Evolutionary conservation across 2,888 invertebrate genomes (phyloP), one percentile per base, ranked within the genome.

Genomic region (Pterostichus niger): DNA sequence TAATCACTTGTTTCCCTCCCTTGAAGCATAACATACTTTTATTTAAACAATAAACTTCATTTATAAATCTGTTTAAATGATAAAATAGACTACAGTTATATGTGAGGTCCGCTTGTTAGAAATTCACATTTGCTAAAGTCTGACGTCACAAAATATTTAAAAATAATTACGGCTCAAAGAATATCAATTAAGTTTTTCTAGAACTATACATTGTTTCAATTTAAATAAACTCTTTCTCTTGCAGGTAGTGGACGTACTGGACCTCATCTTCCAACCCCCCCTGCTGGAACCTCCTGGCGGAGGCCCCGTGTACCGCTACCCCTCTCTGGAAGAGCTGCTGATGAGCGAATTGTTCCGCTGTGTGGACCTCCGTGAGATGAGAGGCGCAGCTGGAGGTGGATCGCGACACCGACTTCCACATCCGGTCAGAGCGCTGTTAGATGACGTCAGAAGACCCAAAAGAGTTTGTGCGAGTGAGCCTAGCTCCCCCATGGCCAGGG

Each of bases 331-430:
- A 88, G 96, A 97, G 88, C 91, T 98, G 86, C 91, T 96, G 82
- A 91, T 96, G 76, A 95, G 96, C 88, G 96, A 96, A 88, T 93
- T 97, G 85, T 98, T 98, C 91, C 92, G 96, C 86, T 96, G 96
- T 89, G 96, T 98, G 84, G 97, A 97, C 90, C 92, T 98, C 84
- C 92, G 97, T 78, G 97, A 97, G 91, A 93, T 98, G 92, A 93
- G 96, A 88, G 96, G 96, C 59, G 94, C 96, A 80, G 44, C 24
- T 5, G 95, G 95, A 86, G 92, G 95, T 86, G 94, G 94, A 88
- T 95, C 95, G 15, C 88, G 88, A 35, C 84, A 86, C 15, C 85
- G 87, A 9, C 85, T 88, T 10, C 87, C 88, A 4, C 82, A 84
- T 13, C 87, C 88, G 11, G 89, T 89, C 33, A 68, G 88, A 68